Evolutionary conservation across 2,888 invertebrate genomes (phyloP), one percentile per base, ranked within the genome.

Genomic region (Ditula angustiorana): DNA sequence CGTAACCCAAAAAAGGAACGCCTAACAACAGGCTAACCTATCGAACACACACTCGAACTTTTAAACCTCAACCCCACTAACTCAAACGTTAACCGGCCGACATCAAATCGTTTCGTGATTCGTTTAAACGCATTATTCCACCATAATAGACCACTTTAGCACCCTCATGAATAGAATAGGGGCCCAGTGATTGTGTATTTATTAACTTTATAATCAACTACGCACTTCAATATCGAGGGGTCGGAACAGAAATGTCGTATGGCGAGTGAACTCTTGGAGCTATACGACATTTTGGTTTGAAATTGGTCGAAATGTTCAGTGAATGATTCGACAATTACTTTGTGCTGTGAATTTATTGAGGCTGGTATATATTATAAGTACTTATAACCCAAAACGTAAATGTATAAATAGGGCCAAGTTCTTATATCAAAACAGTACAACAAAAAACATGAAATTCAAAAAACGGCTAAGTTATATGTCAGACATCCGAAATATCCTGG

Each of bases 321-420:
- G 82, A 86, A 90, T 90, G 90, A 90, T 89, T 87, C 79, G 83
- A 87, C 90, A 85, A 89, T 90, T 86, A 90, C 80, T 71, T 75
- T 74, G 56, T 67, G 65, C 74, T 73, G 85, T 78, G 82, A 84
- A 85, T 85, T 87, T 86, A 90, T 90, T 88, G 86, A 86, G 85
- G 57, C 41, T 2, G 56, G 56, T 44, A 50, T 63, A 52, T 63
- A 85, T 74, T 77, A 84, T 41, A n/a, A n/a, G n/a, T n/a, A n/a
- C n/a, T n/a, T n/a, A n/a, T n/a, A n/a, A n/a, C n/a, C n/a, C n/a
- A n/a, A n/a, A n/a, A n/a, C n/a, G n/a, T n/a, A n/a, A n/a, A n/a
- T n/a, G n/a, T n/a, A n/a, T n/a, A n/a, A n/a, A n/a, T n/a, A n/a
- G n/a, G n/a, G n/a, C n/a, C n/a, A n/a, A n/a, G n/a, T n/a, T n/a